Percentiles rank a stretch among this genome's conserved stretches.
phyloP scores from a whole-genome alignment of 2,113 vertebrate genomes.

The Geococcyx californianus region DNA sequence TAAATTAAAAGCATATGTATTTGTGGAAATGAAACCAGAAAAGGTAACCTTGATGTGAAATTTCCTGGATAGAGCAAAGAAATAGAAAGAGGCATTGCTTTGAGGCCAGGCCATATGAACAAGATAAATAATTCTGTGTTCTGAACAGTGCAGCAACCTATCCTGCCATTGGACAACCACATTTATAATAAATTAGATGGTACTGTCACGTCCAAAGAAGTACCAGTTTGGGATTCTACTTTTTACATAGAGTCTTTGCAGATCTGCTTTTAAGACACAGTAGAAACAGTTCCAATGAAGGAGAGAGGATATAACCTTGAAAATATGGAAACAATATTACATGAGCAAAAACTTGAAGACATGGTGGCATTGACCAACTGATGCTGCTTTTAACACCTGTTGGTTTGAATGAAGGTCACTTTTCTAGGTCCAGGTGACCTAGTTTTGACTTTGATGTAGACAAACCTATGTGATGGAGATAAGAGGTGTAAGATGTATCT shows the following conservation, averaged over 20 bases:
- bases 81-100: neutral
- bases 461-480: neutral
- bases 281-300: neutral
- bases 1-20: neutral
- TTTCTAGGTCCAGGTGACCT: neutral
- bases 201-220: neutral
- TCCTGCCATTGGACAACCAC: neutral
- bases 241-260: neutral
- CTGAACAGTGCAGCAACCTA: neutral
- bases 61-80: neutral
- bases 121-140: neutral
- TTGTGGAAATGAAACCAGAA: neutral
- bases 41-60: neutral
- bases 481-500: neutral
- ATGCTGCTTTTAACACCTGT: neutral
- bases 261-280: neutral
- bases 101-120: neutral
- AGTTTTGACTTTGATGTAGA: neutral
- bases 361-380: neutral
- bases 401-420: neutral
- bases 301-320: neutral
- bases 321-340: neutral
- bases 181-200: neutral
- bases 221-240: neutral
- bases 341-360: neutral